Evolutionary conservation across 2,888 invertebrate genomes (phyloP), one percentile per base, ranked within the genome.

Genomic region (Tupiocoris notatus): DNA sequence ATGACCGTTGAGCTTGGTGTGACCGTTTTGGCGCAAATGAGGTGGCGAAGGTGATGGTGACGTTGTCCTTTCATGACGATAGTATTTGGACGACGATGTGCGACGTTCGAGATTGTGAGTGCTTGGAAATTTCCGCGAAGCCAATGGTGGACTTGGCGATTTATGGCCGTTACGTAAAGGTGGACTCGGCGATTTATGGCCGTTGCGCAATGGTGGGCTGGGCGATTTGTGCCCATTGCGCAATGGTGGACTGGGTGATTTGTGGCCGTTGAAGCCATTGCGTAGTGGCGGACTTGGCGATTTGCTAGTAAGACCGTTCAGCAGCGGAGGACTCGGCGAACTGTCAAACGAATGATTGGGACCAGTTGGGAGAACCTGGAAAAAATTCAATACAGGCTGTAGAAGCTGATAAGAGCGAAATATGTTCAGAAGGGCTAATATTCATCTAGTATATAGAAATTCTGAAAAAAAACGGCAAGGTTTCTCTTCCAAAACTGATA

Each of bases 261-360:
- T 75, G 16, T 56, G 70, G 65, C 75, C 75, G 63, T 77, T 76
- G 57, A 68, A 75, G 0, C 70, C n/a, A n/a, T n/a, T n/a, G 39
- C 39, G 39, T 12, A 39, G 12, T 39, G 39, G 39, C 17, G 79
- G 78, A 54, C 77, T 77, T n/a, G 78, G 75, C 1, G 75, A 76
- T 17, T 62, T 66, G 73, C 24, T 58, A 25, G 57, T 63, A 39
- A 57, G 75, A 57, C 75, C 68, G 24, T 64, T 71, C n/a, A 77
- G 67, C 59, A 78, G 76, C 7, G 79, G 77, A 63, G 80, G 77
- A 24, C 80, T 79, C 16, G 79, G 79, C 6, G 80, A 80, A 22
- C 78, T 75, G 65, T 79, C 79, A 73, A 82, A 82, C 7, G 80
- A 81, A 76, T 81, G 81, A 58, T 80, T 81, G 0, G 82, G 81